Base-by-base conservation (phyloP, 2,113 vertebrate genomes). In the Elaphurus davidianus region DNA sequence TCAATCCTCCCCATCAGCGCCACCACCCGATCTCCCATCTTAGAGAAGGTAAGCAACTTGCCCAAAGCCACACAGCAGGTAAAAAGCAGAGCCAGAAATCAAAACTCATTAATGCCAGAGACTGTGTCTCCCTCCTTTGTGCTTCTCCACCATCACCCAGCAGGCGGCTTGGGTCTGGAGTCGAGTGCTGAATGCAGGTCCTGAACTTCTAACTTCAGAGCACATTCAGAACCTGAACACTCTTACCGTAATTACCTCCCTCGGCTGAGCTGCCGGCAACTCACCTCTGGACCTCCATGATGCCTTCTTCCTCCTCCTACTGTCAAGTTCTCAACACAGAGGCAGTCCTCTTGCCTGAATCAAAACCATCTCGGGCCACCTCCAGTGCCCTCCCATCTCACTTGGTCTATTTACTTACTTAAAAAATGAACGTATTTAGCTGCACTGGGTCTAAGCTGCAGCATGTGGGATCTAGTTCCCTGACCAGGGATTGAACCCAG, bases 61-160 rank as follows among this genome's bases (percentile, higher is more conserved):
- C 67, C 83, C n/a, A 5, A 78, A 43, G 74, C 76, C 82, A 81
- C 87, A 83, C 4, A 25, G 90, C 1, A 4, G 54, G 27, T 25
- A 43, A 59, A 59, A 23, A 23, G 7, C 83, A 47, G 67, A 95
- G 91, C 57, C 17, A 84, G 94, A 74, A 81, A n/a, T n/a, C 16
- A 54, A 79, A 84, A 60, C n/a, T 57, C 54, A 23, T 33, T 43
- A 27, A 76, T 52, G 81, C 54, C 60, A 16, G 60, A 59, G 33
- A 23, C 3, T 10, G 16, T 36, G 21, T 30, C 43, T 74, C 55
- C 47, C 50, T 25, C 45, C 76, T 62, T 36, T 50, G 21, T 47
- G 83, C 54, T 43, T 64, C 54, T 62, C 81, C 28, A 36, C 17
- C 40, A n/a, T 45, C 25, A 3, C 74, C 94, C 47, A 40, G 62